phyloP scores from a whole-genome alignment of 2,888 invertebrate species.

The Scaptomyza flava region DNA sequence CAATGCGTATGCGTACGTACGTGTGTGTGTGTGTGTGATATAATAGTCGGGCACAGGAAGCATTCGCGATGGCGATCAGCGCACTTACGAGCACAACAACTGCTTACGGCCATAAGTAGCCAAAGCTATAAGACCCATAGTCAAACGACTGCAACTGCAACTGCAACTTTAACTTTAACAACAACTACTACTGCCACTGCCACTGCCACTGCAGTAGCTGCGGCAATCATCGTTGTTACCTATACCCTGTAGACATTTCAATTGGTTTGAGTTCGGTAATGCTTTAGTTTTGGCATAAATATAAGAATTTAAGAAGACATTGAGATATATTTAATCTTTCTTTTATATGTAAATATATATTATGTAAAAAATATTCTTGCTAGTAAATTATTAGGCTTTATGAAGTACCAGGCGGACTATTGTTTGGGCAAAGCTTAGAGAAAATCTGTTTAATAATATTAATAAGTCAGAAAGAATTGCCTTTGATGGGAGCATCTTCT shows the following conservation, averaged over 20 bases:
- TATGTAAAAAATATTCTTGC: too few relatives aligned
- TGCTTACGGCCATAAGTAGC: conserved; percentile 67
- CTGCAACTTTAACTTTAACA: conserved; percentile 6
- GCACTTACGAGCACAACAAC: conserved; percentile 66
- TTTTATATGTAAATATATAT: too few relatives aligned
- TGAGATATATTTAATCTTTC: too few relatives aligned
- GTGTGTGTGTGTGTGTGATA: conserved; percentile 22
- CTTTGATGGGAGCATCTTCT: too few relatives aligned
- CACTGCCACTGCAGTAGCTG: conserved; percentile 71
- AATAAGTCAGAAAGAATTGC: too few relatives aligned
- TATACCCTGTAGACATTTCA: not conserved
- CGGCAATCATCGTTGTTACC: conserved; percentile 8
- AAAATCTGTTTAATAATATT: too few relatives aligned
- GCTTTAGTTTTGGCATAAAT: not conserved
- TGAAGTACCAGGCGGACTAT: too few relatives aligned
- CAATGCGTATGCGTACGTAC: conserved; percentile 18
- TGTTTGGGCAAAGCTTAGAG: too few relatives aligned
- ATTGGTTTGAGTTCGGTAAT: not conserved
- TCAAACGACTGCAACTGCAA: conserved; percentile 24
- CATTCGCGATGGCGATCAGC: conserved; percentile 78
- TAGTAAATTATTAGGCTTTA: too few relatives aligned
- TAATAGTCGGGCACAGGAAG: conserved; percentile 67
- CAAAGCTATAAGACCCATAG: conserved; percentile 21
- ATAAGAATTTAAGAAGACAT: too few relatives aligned
- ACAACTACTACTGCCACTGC: conserved; percentile 44